Evolutionary conservation across 2,888 invertebrate genomes (phyloP).

Genomic region (Eristalis pertinax): DNA sequence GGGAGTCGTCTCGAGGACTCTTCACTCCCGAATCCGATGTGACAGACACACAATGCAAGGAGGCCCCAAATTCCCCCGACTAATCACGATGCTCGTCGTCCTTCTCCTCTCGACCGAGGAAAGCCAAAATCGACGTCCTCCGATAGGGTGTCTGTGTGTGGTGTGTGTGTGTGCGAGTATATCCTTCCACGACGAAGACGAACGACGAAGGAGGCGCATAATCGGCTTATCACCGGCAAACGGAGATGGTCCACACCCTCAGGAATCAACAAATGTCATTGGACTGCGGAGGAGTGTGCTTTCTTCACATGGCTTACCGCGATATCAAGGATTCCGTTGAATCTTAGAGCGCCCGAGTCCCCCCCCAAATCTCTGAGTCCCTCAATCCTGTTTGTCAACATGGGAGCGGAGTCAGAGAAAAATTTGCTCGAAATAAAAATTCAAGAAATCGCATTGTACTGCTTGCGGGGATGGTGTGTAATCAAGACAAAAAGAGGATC

Average conservation of each 20-base stretch:
- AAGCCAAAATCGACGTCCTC: conserved; percentile 22
- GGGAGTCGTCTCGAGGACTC: conserved; percentile 59
- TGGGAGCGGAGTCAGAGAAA: conserved; percentile 53
- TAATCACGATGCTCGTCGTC: conserved; percentile 49
- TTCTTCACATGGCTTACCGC: conserved; percentile 59
- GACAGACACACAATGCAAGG: conserved; percentile 49
- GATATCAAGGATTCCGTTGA: conserved; percentile 45
- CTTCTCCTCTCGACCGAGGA: conserved; percentile 17
- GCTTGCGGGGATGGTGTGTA: conserved; percentile 33
- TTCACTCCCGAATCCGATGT: conserved; percentile 46
- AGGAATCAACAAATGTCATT: conserved; percentile 68
- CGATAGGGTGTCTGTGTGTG: not conserved
- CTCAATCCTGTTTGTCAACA: conserved; percentile 69
- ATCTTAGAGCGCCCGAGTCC: not conserved
- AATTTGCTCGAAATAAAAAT: conserved; percentile 68
- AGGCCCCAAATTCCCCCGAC: conserved; percentile 65
- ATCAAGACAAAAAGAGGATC: conserved; percentile 19
- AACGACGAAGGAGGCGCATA: conserved; percentile 50
- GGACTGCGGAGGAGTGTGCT: conserved; percentile 35
- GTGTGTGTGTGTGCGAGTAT: conserved; percentile 6
- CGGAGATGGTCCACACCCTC: conserved; percentile 33
- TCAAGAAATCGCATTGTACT: conserved; percentile 64
- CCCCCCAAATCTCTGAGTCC: not conserved
- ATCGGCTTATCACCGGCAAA: conserved; percentile 62
- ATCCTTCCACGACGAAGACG: conserved; percentile 37